A percentile compares a stretch with the other conserved stretches of the same genome.
Evolutionary conservation across 2,888 invertebrate species (phyloP).

Genomic region (Anthoptus insignis): DNA sequence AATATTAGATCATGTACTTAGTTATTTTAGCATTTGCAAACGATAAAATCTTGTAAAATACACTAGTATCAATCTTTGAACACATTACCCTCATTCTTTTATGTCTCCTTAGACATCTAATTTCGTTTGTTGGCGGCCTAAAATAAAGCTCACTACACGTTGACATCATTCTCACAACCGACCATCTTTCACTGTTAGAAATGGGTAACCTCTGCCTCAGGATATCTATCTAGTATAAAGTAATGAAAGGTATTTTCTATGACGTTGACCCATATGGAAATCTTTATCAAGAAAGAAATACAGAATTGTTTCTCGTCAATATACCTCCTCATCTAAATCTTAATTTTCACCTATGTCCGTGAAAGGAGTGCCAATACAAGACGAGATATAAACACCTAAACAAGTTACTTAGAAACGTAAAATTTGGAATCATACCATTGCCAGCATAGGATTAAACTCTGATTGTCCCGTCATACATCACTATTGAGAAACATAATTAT

Average conservation of each 20-base stretch:
- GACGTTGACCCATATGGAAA: too few species aligned
- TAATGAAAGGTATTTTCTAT: too few species aligned
- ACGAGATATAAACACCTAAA: not conserved
- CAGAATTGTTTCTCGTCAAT: not conserved
- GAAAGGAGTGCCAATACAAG: slow-evolving; percentile 3
- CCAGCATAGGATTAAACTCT: not conserved
- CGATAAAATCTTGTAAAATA: not conserved
- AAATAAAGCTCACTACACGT: slow-evolving; percentile 11
- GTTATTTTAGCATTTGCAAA: not conserved
- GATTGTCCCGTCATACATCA: not conserved
- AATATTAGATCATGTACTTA: not conserved
- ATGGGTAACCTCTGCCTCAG: too few species aligned
- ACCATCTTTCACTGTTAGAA: too few species aligned
- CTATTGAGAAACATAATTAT: too few species aligned
- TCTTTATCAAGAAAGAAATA: too few species aligned
- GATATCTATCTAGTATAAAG: too few species aligned
- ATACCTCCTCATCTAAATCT: too few species aligned
- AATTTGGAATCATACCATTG: slow-evolving; percentile 11
- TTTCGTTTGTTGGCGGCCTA: slow-evolving; percentile 24
- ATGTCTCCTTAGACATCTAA: slow-evolving; percentile 11
- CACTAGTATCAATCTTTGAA: slow-evolving; percentile 8
- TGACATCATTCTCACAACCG: not conserved
- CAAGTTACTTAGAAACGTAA: not conserved
- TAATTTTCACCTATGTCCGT: too few species aligned
- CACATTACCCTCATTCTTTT: slow-evolving; percentile 28